Conservation (phyloP, 2,888 invertebrate genomes). For the Pilophorus perplexus region DNA sequence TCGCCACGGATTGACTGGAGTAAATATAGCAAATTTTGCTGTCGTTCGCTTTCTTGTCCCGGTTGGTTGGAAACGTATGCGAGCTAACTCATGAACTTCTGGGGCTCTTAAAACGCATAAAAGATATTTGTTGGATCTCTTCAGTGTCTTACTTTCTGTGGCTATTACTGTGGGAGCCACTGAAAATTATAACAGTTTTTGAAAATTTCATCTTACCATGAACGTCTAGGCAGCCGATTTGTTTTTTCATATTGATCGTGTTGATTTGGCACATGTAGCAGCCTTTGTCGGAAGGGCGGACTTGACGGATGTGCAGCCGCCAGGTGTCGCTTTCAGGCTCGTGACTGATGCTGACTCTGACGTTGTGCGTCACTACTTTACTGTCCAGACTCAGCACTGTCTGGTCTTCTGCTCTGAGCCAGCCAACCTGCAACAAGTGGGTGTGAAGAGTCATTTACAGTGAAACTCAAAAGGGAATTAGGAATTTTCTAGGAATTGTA, state of each 20-base stretch:
- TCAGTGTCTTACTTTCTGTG: no score
- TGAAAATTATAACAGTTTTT: not conserved
- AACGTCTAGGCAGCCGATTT: slow-evolving; percentile 76
- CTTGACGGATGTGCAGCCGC: slow-evolving; percentile 79
- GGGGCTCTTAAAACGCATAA: no score
- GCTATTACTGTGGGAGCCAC: no score
- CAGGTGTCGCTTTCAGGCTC: slow-evolving; percentile 71
- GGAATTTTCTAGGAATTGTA: not conserved
- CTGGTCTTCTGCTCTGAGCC: slow-evolving; percentile 85
- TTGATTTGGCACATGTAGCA: slow-evolving; percentile 94
- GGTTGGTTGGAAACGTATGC: no score
- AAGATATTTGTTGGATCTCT: no score
- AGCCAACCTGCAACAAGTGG: slow-evolving; percentile 70
- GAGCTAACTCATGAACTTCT: no score
- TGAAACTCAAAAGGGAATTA: no score
- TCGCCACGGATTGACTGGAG: no score
- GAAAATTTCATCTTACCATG: slow-evolving; percentile 42
- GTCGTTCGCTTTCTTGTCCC: no score
- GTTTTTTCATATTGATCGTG: slow-evolving; percentile 81
- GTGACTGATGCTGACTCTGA: slow-evolving; percentile 75
- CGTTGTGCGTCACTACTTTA: slow-evolving; percentile 78
- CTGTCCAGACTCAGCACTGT: slow-evolving; percentile 82
- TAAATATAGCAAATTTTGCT: no score
- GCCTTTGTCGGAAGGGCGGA: slow-evolving; percentile 77
- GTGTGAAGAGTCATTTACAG: no score